phyloP scores from a whole-genome alignment of 2,888 invertebrate genomes.

The Tethea ocularis region DNA sequence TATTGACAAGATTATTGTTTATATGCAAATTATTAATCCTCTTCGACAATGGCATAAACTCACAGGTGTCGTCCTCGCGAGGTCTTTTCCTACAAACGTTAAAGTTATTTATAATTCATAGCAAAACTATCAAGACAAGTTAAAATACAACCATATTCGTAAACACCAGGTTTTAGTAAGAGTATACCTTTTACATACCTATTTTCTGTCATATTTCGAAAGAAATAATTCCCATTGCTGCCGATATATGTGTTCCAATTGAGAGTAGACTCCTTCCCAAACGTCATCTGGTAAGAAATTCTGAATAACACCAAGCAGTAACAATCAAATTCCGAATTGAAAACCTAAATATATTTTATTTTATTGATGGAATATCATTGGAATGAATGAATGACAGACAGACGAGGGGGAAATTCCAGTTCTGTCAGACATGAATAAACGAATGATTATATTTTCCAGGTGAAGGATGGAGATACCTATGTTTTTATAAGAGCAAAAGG shows the following conservation, averaged over 20 bases:
- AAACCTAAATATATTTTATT: slow-evolving; percentile 10
- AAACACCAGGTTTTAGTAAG: not conserved
- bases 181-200: slow-evolving; percentile 49
- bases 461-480: not conserved
- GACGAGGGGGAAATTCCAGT: not conserved
- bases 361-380: not conserved
- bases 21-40: slow-evolving; percentile 95
- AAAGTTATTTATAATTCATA: not conserved
- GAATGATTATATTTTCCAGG: too few species aligned
- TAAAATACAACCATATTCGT: not conserved
- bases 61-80: slow-evolving; percentile 89
- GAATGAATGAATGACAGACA: slow-evolving; percentile 13
- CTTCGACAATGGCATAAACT: slow-evolving; percentile 94
- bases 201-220: slow-evolving; percentile 76
- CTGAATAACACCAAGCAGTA: slow-evolving; percentile 11
- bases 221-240: slow-evolving; percentile 63
- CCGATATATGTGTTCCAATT: slow-evolving; percentile 60
- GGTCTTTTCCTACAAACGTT: slow-evolving; percentile 86
- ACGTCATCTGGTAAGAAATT: slow-evolving; percentile 62
- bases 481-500: not conserved
- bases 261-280: slow-evolving; percentile 52
- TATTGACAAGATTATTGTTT: slow-evolving; percentile 81
- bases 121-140: too few species aligned
- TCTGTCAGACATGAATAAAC: not conserved
- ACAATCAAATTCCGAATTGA: slow-evolving; percentile 12